Percentiles rank a stretch among this genome's conserved stretches.
Evolutionary conservation across 2,113 vertebrate genomes (phyloP).

Genomic region (Rafetus swinhoei): DNA sequence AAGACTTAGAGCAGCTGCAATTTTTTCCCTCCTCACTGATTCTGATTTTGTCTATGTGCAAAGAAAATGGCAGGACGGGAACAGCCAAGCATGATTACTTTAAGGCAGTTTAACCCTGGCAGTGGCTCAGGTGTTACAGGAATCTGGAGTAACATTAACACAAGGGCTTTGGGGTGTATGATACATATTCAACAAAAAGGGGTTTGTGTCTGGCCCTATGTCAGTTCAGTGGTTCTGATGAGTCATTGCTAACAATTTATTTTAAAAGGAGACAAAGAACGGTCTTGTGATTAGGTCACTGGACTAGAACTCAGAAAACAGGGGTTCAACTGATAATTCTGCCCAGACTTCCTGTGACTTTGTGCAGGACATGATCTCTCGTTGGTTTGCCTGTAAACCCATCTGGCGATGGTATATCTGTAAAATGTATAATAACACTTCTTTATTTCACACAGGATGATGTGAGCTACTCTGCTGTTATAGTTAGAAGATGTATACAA

Average conservation of each 20-base stretch:
- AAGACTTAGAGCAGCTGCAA: not conserved
- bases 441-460: not conserved
- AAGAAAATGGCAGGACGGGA: not conserved
- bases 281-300: not conserved
- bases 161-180: not conserved
- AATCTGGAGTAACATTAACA: not conserved
- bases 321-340: not conserved
- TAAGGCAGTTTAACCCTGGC: not conserved
- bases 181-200: not conserved
- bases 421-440: rapidly evolving
- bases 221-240: not conserved
- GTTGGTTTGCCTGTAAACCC: not conserved
- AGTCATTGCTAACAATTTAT: not conserved
- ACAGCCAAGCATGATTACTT: not conserved
- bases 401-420: not conserved
- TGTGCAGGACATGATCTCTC: rapidly evolving
- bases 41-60: not conserved
- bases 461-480: rapidly evolving
- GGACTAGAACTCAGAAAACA: not conserved
- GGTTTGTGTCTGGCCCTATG: no score
- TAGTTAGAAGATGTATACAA: not conserved
- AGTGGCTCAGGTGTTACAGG: not conserved
- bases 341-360: not conserved
- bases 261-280: not conserved
- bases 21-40: not conserved